Evolutionary conservation across 1,140 invertebrate species (phyloP), one percentile per base, ranked within the genome.

Genomic region (Panonychus citri): DNA sequence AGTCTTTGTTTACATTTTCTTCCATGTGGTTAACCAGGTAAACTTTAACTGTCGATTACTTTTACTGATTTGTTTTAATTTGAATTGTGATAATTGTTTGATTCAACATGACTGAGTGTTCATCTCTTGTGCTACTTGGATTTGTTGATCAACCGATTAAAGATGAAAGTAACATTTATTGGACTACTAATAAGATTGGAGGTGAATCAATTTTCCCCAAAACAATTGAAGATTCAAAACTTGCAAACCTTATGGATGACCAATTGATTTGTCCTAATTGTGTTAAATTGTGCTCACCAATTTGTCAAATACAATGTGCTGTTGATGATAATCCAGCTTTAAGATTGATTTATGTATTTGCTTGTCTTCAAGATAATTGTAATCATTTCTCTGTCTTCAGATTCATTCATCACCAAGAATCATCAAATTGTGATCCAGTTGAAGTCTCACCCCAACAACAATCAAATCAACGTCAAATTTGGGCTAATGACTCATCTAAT

Each of bases 301-400:
- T 59, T 30, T 49, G 43, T 21, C 57, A 59, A 59, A 59, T 59
- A 13, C 49, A 21, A 26, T 59, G 53, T 55, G 28, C 57, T 0
- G 21, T 59, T 24, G 57, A 59, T 24, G 21, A 50, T 17, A 39
- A 40, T 2, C 24, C 25, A 15, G 26, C 49, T 46, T 53, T 55
- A 55, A 53, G 57, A 10, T n/a, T 55, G 15, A 15, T 59, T 15
- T 59, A 55, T 53, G 27, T 59, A 3, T 59, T 59, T 52, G 24
- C 46, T 12, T 59, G 57, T 26, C 15, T 26, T 17, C 55, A 50
- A 8, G 19, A 19, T 34, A 34, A 55, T 7, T 59, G 57, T 54
- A 13, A 55, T 24, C 12, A 59, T 49, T 59, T 27, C 28, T 3
- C 28, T 17, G 19, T 54, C 48, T 5, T 50, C 34, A 24, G 57